These are phyloP conservation scores for Danionella cerebrum DNA, from an alignment of 2,113 vertebrate genomes.

Conservation along the genomic window DNA sequence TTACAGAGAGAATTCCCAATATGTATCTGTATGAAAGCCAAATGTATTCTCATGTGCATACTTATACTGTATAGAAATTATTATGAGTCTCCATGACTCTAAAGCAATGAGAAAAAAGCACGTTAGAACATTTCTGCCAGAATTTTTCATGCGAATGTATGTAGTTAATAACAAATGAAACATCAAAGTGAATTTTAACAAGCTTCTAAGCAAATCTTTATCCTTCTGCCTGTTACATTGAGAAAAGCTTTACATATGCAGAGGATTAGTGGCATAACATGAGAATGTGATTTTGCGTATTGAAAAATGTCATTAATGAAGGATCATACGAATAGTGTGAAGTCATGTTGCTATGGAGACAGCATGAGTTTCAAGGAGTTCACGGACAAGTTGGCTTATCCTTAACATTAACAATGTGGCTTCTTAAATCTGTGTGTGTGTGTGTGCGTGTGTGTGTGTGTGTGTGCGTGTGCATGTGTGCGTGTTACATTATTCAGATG, in stretches of 20 bases:
- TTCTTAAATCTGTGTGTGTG: background rate
- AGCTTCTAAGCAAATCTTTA: background rate
- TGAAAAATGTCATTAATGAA: slow-evolving; percentile 3
- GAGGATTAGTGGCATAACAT: background rate
- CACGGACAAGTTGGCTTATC: background rate
- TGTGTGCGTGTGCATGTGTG: background rate
- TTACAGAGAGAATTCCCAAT: too few relatives aligned
- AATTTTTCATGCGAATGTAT: too few relatives aligned
- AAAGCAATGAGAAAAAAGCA: too few relatives aligned
- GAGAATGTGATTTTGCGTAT: background rate
- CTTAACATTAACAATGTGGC: slow-evolving; percentile 11
- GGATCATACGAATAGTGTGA: slow-evolving; percentile 11
- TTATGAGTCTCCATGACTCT: too few relatives aligned
- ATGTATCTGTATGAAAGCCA: too few relatives aligned
- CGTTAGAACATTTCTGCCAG: too few relatives aligned
- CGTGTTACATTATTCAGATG: too few relatives aligned
- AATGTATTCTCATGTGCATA: too few relatives aligned
- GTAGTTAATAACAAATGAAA: too few relatives aligned
- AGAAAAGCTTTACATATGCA: background rate
- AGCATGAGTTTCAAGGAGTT: slow-evolving; percentile 12
- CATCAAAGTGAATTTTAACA: too few relatives aligned
- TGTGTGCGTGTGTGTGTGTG: slow-evolving; percentile 18
- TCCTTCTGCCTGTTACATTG: background rate
- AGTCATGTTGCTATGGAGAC: slow-evolving; percentile 34
- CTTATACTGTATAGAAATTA: too few relatives aligned